These are phyloP conservation scores for Bergia sp. DNA, from an alignment of 92 coral and sea anemone genomes.

Conservation along the genomic window DNA sequence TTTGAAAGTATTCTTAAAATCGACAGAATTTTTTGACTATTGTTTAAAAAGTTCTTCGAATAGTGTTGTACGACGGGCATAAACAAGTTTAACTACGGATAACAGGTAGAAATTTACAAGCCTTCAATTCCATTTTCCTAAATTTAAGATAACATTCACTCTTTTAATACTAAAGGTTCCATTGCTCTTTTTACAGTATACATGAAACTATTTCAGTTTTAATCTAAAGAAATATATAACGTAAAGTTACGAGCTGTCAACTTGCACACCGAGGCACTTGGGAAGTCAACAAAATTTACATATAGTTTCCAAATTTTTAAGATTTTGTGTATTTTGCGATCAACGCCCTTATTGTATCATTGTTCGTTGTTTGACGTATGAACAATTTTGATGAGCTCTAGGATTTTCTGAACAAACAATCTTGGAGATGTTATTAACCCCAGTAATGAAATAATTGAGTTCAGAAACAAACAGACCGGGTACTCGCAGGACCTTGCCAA, in stretches of 20 bases:
- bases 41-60: background rate
- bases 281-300: slow-evolving; percentile 32
- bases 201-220: background rate
- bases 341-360: slow-evolving; percentile 7
- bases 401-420: slow-evolving; percentile 39
- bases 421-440: slow-evolving; percentile 37
- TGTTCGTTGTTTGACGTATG: slow-evolving; percentile 20
- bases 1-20: no score
- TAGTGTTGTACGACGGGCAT: background rate
- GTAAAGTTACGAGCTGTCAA: background rate
- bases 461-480: background rate
- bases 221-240: background rate
- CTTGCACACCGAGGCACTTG: slow-evolving; percentile 9
- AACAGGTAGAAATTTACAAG: background rate
- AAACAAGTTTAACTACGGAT: background rate
- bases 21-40: no score
- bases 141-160: background rate
- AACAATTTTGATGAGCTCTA: slow-evolving; percentile 12
- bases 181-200: background rate
- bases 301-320: slow-evolving; percentile 16
- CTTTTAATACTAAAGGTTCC: background rate
- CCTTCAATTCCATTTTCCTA: background rate
- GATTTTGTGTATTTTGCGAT: slow-evolving; percentile 34
- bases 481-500: background rate
- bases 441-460: slow-evolving; percentile 6